A percentile compares a stretch with the other conserved stretches of the same genome.
Conservation (phyloP, 2,797 vertebrate genomes). For the Sus cebifrons region DNA sequence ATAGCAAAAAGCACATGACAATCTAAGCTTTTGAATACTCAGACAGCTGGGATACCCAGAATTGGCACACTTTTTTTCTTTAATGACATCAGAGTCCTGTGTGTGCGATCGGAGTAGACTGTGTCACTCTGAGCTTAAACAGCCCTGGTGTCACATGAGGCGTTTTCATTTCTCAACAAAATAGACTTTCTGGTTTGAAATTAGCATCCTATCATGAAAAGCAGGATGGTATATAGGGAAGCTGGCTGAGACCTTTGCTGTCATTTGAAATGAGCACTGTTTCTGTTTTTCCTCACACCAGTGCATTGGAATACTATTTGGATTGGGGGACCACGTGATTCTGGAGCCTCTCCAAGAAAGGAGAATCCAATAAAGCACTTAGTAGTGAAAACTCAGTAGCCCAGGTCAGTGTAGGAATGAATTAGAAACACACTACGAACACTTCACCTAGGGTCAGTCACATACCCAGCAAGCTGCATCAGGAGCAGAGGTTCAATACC, state of each 20-base stretch:
- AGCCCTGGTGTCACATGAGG: background rate
- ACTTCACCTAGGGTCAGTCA: background rate
- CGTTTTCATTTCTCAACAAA: constrained; percentile 46
- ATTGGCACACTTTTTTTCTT: constrained; percentile 56
- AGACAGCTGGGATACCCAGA: constrained; percentile 51
- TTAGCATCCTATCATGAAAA: constrained; percentile 5
- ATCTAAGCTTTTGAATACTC: constrained; percentile 73
- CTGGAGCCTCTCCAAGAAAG: background rate
- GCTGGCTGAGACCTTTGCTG: background rate
- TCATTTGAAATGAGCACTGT: background rate
- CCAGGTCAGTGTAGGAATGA: background rate
- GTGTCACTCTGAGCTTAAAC: constrained; percentile 56
- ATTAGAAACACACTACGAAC: constrained; percentile 13
- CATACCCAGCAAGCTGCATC: background rate
- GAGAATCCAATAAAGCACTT: background rate
- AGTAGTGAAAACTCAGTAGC: background rate
- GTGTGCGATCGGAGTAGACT: constrained; percentile 8
- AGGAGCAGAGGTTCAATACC: background rate
- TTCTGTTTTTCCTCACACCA: background rate
- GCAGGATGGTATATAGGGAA: fast-evolving
- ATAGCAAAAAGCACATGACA: constrained; percentile 70
- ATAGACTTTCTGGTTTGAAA: constrained; percentile 67
- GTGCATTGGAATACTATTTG: background rate
- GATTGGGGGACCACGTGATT: background rate
- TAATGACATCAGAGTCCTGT: constrained; percentile 22